These are phyloP conservation scores for Leptobrachium ailaonicum DNA, from an alignment of 2,113 vertebrate species.

Conservation along the genomic window DNA sequence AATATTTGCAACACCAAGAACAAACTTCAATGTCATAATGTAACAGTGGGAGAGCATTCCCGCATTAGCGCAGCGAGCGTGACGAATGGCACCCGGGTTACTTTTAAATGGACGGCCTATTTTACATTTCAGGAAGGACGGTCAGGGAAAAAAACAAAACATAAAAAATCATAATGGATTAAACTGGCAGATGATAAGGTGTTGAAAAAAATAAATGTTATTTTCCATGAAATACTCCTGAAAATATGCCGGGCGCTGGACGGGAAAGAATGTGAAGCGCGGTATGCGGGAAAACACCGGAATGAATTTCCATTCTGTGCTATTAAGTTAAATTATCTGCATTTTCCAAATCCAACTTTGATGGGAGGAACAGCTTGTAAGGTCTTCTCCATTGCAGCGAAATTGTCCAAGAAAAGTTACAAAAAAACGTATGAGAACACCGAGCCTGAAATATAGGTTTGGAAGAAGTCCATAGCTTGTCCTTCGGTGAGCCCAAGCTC, in stretches of 20 bases:
- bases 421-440: too few relatives aligned
- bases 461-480: too few relatives aligned
- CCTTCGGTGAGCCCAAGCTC: too few relatives aligned
- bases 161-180: neutral
- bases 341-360: too few relatives aligned
- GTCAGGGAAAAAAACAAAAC: neutral
- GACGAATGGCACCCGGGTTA: neutral
- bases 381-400: too few relatives aligned
- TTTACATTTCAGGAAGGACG: neutral
- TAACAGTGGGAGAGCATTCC: neutral
- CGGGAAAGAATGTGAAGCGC: slow-evolving; percentile 17
- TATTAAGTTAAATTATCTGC: too few relatives aligned
- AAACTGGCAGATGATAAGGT: neutral
- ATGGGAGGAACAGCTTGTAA: too few relatives aligned
- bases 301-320: neutral
- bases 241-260: slow-evolving; percentile 4
- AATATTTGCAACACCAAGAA: too few relatives aligned
- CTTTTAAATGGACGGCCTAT: neutral
- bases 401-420: too few relatives aligned
- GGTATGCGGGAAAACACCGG: slow-evolving; percentile 6
- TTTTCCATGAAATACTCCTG: slow-evolving; percentile 24
- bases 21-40: too few relatives aligned
- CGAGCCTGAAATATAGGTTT: too few relatives aligned
- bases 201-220: slow-evolving; percentile 1
- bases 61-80: neutral